Base-by-base conservation (phyloP, 2,797 vertebrate species). In the Eulemur mongoz region DNA sequence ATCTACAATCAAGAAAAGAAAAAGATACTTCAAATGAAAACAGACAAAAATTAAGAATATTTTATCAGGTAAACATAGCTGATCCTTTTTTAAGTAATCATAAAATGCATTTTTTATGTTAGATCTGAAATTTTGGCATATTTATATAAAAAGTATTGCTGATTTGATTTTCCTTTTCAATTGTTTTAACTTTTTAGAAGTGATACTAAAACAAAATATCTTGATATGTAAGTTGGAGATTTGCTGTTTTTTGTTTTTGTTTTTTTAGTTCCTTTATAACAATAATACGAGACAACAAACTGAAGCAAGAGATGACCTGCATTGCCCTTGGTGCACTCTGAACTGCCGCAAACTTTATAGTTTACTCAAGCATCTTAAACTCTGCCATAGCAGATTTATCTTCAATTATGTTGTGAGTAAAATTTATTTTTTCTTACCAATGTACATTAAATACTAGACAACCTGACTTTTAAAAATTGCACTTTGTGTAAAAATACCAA, bases 261-360 rank as follows among this genome's bases (percentile, higher is more conserved):
- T 50, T 80, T 93, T 72, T 95, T 82, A 99, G 99, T 99, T 99
- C 96, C 98, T 99, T 93, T 99, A 99, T 97, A 99, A 99, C 98
- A 99, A 99, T 92, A 99, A 99, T 98, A 99, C 99, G 0, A 99
- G 99, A 97, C 99, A 99, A 98, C 99, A 99, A 98, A 99, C 99
- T 0, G 99, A 99, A 98, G 99, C 99, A 9, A 99, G 99, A 72
- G 99, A 99, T 4, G 99, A 99, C 97, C 98, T 99, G 85, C 99
- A 99, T 98, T 99, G 99, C 97, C 99, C 99, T 0, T 99, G 99
- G 99, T 99, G 99, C 96, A 99, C 99, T 0, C 98, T 99, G 93
- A 99, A 99, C 98, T 99, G 99, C 97, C 99, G 99, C 95, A 99
- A 99, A 96, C 99, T 99, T 67, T 99, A 99, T 98, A 99, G 99